Conservation (phyloP, 2,113 vertebrate genomes). For the Pheucticus melanocephalus region DNA sequence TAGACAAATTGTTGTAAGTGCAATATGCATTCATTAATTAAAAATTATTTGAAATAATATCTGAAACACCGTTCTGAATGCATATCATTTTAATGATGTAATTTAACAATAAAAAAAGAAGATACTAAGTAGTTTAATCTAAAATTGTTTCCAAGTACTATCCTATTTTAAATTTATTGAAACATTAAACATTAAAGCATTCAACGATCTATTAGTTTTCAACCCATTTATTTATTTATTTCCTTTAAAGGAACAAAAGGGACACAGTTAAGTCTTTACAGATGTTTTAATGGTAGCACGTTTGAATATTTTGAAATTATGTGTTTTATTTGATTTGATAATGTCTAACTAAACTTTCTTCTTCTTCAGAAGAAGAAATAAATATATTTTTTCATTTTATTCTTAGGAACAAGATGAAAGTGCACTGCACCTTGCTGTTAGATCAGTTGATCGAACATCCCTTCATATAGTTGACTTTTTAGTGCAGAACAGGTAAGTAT, state of each 20-base stretch:
- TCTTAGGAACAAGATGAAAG: slow-evolving; percentile 92
- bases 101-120: neutral
- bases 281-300: neutral
- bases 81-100: neutral
- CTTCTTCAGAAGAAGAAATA: neutral
- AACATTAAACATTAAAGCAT: neutral
- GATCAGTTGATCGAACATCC: slow-evolving; percentile 92
- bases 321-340: neutral
- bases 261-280: neutral
- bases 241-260: neutral
- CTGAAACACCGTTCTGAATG: neutral
- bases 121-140: neutral
- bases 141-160: neutral
- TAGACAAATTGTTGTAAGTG: neutral
- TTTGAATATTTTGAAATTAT: neutral
- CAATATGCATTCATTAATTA: neutral
- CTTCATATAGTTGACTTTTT: slow-evolving; percentile 97
- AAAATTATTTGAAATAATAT: neutral
- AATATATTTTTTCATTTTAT: neutral
- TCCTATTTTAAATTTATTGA: neutral
- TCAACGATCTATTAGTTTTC: neutral
- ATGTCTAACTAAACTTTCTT: neutral
- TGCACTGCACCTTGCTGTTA: slow-evolving; percentile 90
- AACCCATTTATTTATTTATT: neutral
- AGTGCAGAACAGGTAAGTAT: slow-evolving; percentile 89